Percentiles rank a stretch among this genome's conserved stretches.
These are phyloP conservation scores for Ophion ellenae DNA, from an alignment of 2,888 invertebrate species.

Conservation along the genomic window DNA sequence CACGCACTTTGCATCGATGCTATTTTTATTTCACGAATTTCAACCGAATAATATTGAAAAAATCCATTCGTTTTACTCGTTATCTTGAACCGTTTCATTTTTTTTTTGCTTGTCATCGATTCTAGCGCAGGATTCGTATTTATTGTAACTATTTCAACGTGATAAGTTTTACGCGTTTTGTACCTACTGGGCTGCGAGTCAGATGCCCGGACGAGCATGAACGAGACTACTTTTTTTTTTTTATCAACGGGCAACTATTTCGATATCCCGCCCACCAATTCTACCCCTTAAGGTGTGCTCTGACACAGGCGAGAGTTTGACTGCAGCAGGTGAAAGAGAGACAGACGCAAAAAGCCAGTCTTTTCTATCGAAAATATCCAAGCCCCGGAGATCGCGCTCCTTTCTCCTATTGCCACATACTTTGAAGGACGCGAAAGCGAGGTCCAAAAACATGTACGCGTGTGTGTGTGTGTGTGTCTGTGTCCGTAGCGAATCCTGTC, in stretches of 20 bases:
- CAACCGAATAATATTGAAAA: not conserved
- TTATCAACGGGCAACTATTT: no score
- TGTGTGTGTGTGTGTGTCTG: not conserved
- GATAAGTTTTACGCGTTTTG: not conserved
- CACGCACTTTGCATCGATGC: not conserved
- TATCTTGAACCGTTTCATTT: not conserved
- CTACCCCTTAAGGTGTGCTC: no score
- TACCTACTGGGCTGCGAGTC: not conserved
- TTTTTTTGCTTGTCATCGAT: not conserved
- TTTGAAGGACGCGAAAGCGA: constrained; percentile 29
- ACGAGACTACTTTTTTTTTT: no score
- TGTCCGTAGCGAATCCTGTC: constrained; percentile 15
- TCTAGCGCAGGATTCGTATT: not conserved
- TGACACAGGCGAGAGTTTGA: not conserved
- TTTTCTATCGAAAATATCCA: no score
- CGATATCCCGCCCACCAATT: no score
- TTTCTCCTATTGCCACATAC: not conserved
- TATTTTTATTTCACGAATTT: not conserved
- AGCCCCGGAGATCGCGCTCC: not conserved
- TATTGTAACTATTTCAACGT: not conserved
- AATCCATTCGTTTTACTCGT: not conserved
- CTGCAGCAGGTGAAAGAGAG: not conserved
- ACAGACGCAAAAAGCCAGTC: not conserved
- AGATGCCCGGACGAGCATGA: not conserved
- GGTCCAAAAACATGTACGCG: constrained; percentile 31